Conservation (phyloP, 1,140 invertebrate genomes). For the Brachionus rubens region DNA sequence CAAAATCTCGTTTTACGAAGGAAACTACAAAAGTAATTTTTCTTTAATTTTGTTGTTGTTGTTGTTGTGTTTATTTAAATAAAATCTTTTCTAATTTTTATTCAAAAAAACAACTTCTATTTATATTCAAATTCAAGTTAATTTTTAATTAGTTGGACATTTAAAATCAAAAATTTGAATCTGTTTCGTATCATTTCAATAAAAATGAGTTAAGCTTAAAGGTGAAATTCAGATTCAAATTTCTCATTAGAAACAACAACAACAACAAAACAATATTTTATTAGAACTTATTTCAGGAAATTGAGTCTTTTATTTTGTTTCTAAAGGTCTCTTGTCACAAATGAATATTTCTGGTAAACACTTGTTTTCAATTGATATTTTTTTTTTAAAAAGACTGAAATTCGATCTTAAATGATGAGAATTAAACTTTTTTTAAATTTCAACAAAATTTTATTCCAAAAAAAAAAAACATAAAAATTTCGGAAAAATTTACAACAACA, state of each 20-base stretch:
- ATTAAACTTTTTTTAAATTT: not conserved
- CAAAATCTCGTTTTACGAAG: constrained; percentile 47
- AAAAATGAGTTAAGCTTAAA: not conserved
- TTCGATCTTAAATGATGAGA: not conserved
- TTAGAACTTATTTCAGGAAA: constrained; percentile 39
- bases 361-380: not conserved
- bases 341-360: not conserved
- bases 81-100: no score
- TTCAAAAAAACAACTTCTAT: no score
- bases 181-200: constrained; percentile 39
- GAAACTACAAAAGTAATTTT: constrained; percentile 32
- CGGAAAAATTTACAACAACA: constrained; percentile 19
- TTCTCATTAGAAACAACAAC: not conserved
- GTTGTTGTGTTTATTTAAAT: no score
- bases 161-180: constrained; percentile 22
- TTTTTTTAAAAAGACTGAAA: not conserved
- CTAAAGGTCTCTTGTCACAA: not conserved
- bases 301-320: not conserved
- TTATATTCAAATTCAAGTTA: not conserved
- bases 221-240: constrained; percentile 8
- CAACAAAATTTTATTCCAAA: constrained; percentile 36
- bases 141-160: constrained; percentile 17
- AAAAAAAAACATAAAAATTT: constrained; percentile 8
- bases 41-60: not conserved
- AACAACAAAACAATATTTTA: not conserved